These are phyloP conservation scores for Hapalemur alaotrensis DNA, from an alignment of 2,797 vertebrate species.

Conservation along the genomic window DNA sequence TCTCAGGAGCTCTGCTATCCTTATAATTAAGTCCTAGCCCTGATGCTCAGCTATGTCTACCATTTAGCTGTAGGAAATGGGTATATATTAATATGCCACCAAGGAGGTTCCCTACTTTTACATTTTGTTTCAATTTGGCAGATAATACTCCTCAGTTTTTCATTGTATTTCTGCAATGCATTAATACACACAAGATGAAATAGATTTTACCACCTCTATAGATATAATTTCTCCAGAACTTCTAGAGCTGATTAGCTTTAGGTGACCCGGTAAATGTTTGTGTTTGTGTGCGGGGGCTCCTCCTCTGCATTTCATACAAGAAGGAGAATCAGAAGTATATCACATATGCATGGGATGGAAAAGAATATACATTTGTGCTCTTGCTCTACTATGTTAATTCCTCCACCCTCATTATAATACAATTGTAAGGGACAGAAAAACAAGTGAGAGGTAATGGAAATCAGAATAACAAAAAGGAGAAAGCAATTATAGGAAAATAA, in stretches of 20 bases:
- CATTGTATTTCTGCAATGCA: not conserved
- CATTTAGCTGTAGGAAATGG: not conserved
- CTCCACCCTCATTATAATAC: not conserved
- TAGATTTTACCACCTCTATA: not conserved
- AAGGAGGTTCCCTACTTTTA: not conserved
- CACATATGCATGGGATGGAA: not conserved
- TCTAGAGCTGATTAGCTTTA: not conserved
- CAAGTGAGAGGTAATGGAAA: no score
- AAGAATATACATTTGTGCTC: not conserved
- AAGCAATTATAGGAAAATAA: no score
- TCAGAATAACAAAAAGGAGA: no score
- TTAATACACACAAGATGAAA: not conserved
- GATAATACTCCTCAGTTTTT: not conserved
- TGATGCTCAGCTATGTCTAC: not conserved
- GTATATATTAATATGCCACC: not conserved
- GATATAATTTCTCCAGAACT: not conserved
- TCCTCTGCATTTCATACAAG: not conserved
- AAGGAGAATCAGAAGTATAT: not conserved
- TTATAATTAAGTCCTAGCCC: not conserved
- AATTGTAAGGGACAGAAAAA: no score
- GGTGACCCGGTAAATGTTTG: not conserved
- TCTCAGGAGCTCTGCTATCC: not conserved
- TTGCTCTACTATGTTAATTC: not conserved
- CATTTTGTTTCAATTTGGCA: not conserved
- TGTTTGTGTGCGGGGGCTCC: no score